Percentiles rank a stretch among this genome's conserved stretches.
phyloP scores from a whole-genome alignment of 1,140 invertebrate species.

The Papilio dardanus region DNA sequence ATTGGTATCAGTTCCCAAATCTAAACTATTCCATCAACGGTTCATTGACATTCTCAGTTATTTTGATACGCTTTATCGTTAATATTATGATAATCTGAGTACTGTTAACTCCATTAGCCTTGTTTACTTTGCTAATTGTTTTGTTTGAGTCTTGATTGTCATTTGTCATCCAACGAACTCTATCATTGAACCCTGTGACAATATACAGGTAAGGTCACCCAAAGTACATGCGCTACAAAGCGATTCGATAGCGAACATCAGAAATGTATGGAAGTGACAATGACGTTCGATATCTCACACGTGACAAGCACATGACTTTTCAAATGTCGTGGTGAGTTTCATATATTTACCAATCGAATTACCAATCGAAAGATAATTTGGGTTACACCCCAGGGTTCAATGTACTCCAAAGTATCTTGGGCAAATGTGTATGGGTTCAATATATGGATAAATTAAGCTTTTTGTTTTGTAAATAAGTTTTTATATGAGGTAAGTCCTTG shows the following conservation, averaged over 20 bases:
- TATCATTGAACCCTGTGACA: neutral
- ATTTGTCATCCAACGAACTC: neutral
- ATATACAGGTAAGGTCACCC: too few species aligned
- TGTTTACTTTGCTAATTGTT: neutral
- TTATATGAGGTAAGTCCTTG: neutral
- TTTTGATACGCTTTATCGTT: neutral
- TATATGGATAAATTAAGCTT: slow-evolving; percentile 5
- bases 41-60: neutral
- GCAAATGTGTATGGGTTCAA: neutral
- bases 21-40: neutral
- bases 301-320: too few species aligned
- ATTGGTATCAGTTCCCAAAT: neutral
- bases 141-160: neutral
- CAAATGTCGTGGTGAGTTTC: too few species aligned
- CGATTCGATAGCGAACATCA: too few species aligned
- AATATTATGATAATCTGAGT: slow-evolving; percentile 4
- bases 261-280: too few species aligned
- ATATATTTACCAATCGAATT: too few species aligned
- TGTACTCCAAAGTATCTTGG: too few species aligned
- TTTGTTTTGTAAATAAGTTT: slow-evolving; percentile 14
- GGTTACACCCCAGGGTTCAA: too few species aligned
- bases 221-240: too few species aligned
- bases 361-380: too few species aligned
- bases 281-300: too few species aligned
- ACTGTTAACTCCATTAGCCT: slow-evolving; percentile 19